phyloP scores from a whole-genome alignment of 2,888 invertebrate species.

The Dryobotodes eremita region DNA sequence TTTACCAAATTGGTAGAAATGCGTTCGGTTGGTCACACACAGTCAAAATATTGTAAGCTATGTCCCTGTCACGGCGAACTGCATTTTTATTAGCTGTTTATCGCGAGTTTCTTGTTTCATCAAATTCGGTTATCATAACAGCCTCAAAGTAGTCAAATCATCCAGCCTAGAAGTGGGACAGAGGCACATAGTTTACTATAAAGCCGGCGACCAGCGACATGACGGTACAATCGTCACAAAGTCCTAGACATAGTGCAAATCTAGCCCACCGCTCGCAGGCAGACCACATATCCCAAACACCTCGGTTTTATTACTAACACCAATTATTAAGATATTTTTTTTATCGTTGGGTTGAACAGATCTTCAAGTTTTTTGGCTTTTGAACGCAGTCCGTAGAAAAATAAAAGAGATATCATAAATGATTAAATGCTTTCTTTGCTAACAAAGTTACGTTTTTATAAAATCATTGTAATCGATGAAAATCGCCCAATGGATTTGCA shows the following conservation, averaged over 20 bases:
- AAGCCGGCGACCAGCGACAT: constrained; percentile 61
- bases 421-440: constrained; percentile 48
- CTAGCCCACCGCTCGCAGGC: constrained; percentile 79
- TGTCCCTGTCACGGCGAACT: constrained; percentile 34
- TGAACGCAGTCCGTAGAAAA: constrained; percentile 51
- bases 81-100: not conserved
- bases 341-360: constrained; percentile 76
- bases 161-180: constrained; percentile 22
- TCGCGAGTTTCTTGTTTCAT: constrained; percentile 1
- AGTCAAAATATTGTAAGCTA: constrained; percentile 45
- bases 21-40: constrained; percentile 64
- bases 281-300: constrained; percentile 89
- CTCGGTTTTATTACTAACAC: constrained; percentile 85
- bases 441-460: constrained; percentile 34
- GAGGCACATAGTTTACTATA: constrained; percentile 54
- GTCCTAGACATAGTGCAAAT: constrained; percentile 75
- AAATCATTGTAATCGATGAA: constrained; percentile 43
- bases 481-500: constrained; percentile 24
- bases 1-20: constrained; percentile 61
- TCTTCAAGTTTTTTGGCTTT: constrained; percentile 69
- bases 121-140: constrained; percentile 21
- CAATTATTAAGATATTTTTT: constrained; percentile 76
- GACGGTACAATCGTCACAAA: constrained; percentile 65
- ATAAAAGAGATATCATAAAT: constrained; percentile 34
- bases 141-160: constrained; percentile 19